A percentile compares a stretch with the other conserved stretches of the same genome.
Conservation (phyloP, 2,888 invertebrate genomes). For the Drosophila robusta region DNA sequence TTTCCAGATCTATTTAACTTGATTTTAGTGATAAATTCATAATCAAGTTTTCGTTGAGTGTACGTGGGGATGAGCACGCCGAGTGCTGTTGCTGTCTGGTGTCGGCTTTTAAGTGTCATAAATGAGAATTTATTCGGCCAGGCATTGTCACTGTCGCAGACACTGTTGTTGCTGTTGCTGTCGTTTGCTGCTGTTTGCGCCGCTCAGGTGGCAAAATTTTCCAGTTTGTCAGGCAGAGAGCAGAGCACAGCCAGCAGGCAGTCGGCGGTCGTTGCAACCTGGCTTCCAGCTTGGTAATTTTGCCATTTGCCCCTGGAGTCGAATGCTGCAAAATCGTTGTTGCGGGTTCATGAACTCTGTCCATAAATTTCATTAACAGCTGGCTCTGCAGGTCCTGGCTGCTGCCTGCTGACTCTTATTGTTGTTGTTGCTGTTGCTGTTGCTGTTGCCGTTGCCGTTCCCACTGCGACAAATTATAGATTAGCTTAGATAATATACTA, state of each 20-base stretch:
- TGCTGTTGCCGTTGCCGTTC: constrained; percentile 15
- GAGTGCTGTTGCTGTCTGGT: constrained; percentile 43
- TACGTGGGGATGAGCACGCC: constrained; percentile 25
- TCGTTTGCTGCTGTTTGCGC: constrained; percentile 34
- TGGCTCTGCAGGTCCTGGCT: constrained; percentile 34
- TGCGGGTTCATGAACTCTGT: constrained; percentile 69
- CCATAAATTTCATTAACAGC: constrained; percentile 79
- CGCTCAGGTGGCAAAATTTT: constrained; percentile 64
- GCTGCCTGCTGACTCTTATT: not conserved
- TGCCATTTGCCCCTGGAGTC: constrained; percentile 41
- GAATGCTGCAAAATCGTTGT: constrained; percentile 31
- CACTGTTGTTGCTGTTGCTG: constrained; percentile 30
- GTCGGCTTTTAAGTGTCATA: constrained; percentile 77
- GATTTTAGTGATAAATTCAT: too few relatives aligned
- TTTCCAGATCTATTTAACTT: too few relatives aligned
- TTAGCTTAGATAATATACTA: constrained; percentile 54
- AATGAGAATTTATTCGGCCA: constrained; percentile 79
- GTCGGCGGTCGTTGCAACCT: constrained; percentile 39
- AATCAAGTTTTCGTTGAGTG: not conserved
- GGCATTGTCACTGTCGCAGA: constrained; percentile 72
- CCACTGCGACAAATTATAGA: constrained; percentile 68
- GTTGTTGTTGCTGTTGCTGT: constrained; percentile 5
- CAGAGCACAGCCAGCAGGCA: constrained; percentile 30
- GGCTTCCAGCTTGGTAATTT: constrained; percentile 45
- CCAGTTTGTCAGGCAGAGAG: constrained; percentile 52